phyloP scores from a whole-genome alignment of 2,113 vertebrate species.

The Ceyx cyanopectus region DNA sequence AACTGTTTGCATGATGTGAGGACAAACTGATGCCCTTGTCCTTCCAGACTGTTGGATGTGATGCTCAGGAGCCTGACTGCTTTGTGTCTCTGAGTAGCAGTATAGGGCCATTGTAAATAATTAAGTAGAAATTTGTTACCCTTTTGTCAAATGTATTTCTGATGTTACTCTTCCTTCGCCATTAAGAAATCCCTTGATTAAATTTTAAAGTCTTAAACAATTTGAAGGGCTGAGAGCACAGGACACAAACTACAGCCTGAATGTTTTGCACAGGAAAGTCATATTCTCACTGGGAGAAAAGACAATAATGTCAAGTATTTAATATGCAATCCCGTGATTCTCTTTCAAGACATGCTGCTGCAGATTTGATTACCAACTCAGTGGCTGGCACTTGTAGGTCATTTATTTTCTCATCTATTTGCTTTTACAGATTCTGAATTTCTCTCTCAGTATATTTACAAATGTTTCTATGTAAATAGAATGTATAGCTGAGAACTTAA shows the following conservation, averaged over 20 bases:
- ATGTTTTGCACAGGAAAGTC: slow-evolving; percentile 80
- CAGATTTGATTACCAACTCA: slow-evolving; percentile 74
- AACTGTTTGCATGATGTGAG: slow-evolving; percentile 80
- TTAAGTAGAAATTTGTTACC: slow-evolving; percentile 88
- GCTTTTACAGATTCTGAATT: slow-evolving; percentile 42
- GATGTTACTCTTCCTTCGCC: slow-evolving; percentile 81
- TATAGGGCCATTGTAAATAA: slow-evolving; percentile 86
- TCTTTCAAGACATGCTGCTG: slow-evolving; percentile 70
- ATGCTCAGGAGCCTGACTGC: slow-evolving; percentile 72
- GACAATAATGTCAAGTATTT: slow-evolving; percentile 78
- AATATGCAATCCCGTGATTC: slow-evolving; percentile 72
- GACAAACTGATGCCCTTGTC: slow-evolving; percentile 84
- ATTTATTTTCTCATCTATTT: slow-evolving; percentile 73
- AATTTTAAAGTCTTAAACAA: slow-evolving; percentile 90
- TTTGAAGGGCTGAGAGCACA: slow-evolving; percentile 82
- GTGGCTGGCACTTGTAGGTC: slow-evolving; percentile 57
- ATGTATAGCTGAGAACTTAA: slow-evolving; percentile 21
- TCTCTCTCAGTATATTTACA: slow-evolving; percentile 44
- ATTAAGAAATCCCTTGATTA: slow-evolving; percentile 90
- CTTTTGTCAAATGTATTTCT: slow-evolving; percentile 88
- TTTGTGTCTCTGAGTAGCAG: slow-evolving; percentile 79
- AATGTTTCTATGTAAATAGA: slow-evolving; percentile 53
- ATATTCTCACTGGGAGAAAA: slow-evolving; percentile 83
- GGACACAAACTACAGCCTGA: slow-evolving; percentile 76
- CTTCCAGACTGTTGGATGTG: slow-evolving; percentile 75